phyloP scores from a whole-genome alignment of 2,797 vertebrate species.

The Pipistrellus pygmaeus region DNA sequence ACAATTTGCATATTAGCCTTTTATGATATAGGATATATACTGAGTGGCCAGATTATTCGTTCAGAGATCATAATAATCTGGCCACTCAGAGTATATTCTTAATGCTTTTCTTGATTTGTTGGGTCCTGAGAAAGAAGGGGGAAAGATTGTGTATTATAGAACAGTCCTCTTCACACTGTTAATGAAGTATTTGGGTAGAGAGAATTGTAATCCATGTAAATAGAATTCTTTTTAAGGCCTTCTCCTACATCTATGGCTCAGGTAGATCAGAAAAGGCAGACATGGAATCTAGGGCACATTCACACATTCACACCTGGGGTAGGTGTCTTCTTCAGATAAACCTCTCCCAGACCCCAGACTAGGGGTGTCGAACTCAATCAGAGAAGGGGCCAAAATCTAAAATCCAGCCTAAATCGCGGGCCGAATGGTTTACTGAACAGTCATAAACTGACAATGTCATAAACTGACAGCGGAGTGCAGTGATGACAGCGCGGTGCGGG shows the following conservation, averaged over 20 bases:
- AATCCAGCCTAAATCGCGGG: too few species aligned
- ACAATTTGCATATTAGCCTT: too few species aligned
- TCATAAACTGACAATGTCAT: too few species aligned
- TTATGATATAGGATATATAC: too few species aligned
- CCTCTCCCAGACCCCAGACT: neutral
- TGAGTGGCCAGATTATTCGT: too few species aligned
- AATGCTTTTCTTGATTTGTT: slow-evolving; percentile 18
- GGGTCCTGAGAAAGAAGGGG: neutral
- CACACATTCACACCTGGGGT: neutral
- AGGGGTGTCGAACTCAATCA: too few species aligned
- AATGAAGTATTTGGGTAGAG: neutral
- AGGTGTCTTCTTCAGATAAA: neutral
- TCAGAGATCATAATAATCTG: too few species aligned
- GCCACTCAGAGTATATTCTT: neutral
- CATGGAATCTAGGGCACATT: neutral
- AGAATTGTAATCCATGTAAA: neutral
- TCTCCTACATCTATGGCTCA: neutral
- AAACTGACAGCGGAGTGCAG: too few species aligned
- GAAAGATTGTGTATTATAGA: neutral
- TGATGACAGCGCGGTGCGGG: too few species aligned
- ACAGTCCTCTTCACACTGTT: neutral
- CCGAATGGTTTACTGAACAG: too few species aligned
- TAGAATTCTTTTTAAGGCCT: neutral
- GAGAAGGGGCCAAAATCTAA: too few species aligned
- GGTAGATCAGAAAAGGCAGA: neutral